Evolutionary conservation across 2,888 invertebrate species (phyloP), one percentile per base, ranked within the genome.

Genomic region (Stenodema calcarata): DNA sequence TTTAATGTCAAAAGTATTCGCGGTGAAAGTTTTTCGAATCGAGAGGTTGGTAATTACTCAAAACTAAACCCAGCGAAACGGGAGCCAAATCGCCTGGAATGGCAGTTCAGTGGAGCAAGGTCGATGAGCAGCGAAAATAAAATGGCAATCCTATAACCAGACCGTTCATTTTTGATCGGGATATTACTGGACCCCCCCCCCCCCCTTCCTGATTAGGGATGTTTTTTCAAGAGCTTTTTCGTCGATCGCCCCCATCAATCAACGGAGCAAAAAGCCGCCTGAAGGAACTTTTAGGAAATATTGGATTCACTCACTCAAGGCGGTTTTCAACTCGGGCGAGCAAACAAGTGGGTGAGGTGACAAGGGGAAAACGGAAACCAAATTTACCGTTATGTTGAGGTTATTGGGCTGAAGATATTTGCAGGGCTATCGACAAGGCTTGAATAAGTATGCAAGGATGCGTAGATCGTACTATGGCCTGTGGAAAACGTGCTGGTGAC

Each of bases 51-150:
- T 50, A 50, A 50, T 6, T 18, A 50, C n/a, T 50, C 50, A 16
- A 50, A 50, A n/a, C 50, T 16, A 50, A 50, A 50, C 50, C 6
- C 1, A 9, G 50, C 70, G 69, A 70, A 30, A 70, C 27, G 30
- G 27, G 79, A 79, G 79, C 79, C 78, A 27, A 79, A 35, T 79
- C 35, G 76, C 41, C 79, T 47, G 47, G 79, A 79, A 79, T 50
- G 79, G 47, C 79, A 79, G 79, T 79, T 47, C 47, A 79, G 79
- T 79, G 47, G 47, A 79, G 79, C 79, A 79, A 79, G 47, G 79
- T 79, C 79, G 79, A 27, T 1, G 42, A 23, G 50, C n/a, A 30
- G 30, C 76, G 2, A 41, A 76, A 76, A 41, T 76, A 35, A 76
- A 35, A 27, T 41, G 42, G 30, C 41, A 76, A 28, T 16, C 41